Evolutionary conservation across 1,140 invertebrate species (phyloP).

Genomic region (Drosophila malerkotliana): DNA sequence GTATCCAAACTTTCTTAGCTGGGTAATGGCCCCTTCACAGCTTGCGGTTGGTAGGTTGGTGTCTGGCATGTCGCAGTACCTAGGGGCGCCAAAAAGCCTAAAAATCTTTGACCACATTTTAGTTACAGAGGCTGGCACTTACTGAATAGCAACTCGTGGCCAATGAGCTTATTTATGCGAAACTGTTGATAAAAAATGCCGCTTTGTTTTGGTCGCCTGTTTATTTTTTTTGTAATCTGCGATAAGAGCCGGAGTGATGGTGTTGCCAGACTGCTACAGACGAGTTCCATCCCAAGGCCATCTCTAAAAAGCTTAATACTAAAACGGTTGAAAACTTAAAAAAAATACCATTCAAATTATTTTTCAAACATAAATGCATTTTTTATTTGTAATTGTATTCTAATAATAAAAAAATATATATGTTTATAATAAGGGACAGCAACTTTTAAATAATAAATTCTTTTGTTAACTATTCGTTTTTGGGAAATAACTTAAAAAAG

Average conservation of each 20-base stretch:
- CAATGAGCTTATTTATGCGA: constrained; percentile 4
- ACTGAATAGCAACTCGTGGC: constrained; percentile 16
- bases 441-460: no score
- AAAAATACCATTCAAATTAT: no score
- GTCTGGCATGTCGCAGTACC: constrained; percentile 24
- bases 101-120: constrained; percentile 11
- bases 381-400: no score
- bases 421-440: no score
- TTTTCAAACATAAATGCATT: no score
- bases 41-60: neutral
- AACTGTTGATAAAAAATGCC: constrained; percentile 7
- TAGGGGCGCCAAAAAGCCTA: neutral
- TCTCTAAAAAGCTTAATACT: constrained; percentile 7
- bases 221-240: constrained; percentile 1
- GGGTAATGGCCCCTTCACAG: constrained; percentile 48
- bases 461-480: no score
- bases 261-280: neutral
- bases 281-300: neutral
- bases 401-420: no score
- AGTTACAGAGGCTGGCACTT: constrained; percentile 5
- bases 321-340: neutral
- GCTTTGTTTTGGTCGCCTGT: constrained; percentile 14
- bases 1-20: constrained; percentile 66
- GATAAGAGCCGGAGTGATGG: constrained; percentile 5
- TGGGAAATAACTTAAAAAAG: no score